Evolutionary conservation across 2,113 vertebrate genomes (phyloP), one percentile per base, ranked within the genome.

Genomic region (Oryzias woworae): DNA sequence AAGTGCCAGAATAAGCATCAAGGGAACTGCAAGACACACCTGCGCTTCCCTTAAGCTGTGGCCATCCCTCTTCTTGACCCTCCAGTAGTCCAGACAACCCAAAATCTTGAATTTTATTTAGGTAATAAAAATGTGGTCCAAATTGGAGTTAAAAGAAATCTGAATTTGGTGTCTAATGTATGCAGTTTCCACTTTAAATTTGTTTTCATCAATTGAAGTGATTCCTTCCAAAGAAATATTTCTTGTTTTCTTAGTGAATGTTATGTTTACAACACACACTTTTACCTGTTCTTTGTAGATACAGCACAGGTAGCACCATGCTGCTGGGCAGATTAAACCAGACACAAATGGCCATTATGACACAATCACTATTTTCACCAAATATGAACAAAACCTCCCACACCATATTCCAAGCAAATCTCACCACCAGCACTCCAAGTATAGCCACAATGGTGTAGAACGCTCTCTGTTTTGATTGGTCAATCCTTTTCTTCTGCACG

Each of bases 251-350:
- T 64, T 8, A 22, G 10, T 54, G 18, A 4, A 14, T 47, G n/a
- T 20, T 28, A 3, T 61, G 46, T 14, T 26, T 57, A 8, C 23
- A 0, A 5, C 50, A 15, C 0, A 4, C 0, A 2, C 45, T 22
- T 23, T 4, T 71, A 18, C 62, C 57, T 7, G 57, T 44, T 58
- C 66, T 61, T 31, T 48, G 47, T 6, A 78, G 36, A 53, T 53
- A 45, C 26, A 73, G 23, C 49, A 69, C 23, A 22, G 66, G 65
- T 57, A 69, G 53, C 31, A 78, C 60, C 43, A 78, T 24, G 53
- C 70, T 61, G 44, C 53, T 51, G 24, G 62, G 57, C 17, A 70
- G 2, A 15, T 54, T 58, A 7, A 58, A 20, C 61, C 76, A 74
- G 13, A 28, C 15, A 41, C 2, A 42, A 31, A 18, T 20, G 7